Evolutionary conservation across 2,113 vertebrate genomes (phyloP).

Genomic region (Rhinoderma darwinii): DNA sequence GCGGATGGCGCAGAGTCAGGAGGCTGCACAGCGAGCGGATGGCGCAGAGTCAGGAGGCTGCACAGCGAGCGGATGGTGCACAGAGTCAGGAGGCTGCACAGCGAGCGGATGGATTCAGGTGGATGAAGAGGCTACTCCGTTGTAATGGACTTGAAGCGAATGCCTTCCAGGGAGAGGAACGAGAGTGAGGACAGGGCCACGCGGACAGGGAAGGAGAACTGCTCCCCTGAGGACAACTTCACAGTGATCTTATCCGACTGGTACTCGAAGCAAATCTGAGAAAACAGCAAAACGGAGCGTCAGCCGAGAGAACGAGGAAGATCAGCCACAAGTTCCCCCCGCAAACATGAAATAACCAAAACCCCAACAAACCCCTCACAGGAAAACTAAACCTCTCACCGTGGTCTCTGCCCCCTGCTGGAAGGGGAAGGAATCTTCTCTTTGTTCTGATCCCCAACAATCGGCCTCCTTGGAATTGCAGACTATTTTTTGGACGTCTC

Average conservation of each 20-base stretch:
- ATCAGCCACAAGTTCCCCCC: too few relatives aligned
- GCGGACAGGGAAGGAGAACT: constrained; percentile 26
- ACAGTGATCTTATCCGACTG: constrained; percentile 22
- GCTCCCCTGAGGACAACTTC: constrained; percentile 17
- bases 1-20: too few relatives aligned
- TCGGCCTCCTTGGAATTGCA: constrained; percentile 84
- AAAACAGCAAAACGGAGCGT: neutral
- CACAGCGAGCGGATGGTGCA: neutral
- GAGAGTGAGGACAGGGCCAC: neutral
- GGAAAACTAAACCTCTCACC: constrained; percentile 69
- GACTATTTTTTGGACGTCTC: constrained; percentile 78
- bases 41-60: too few relatives aligned
- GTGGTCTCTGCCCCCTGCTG: constrained; percentile 74
- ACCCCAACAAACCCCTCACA: neutral
- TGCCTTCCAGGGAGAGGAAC: constrained; percentile 21
- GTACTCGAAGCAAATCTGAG: constrained; percentile 43
- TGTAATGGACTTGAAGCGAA: constrained; percentile 29
- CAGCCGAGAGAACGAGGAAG: too few relatives aligned
- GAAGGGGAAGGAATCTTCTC: constrained; percentile 82
- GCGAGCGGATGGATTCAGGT: neutral
- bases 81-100: neutral
- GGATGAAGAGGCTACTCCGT: neutral
- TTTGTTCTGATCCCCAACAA: constrained; percentile 82
- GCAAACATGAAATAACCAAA: too few relatives aligned
- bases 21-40: too few relatives aligned